Evolutionary conservation across 1,140 invertebrate species (phyloP), one percentile per base, ranked within the genome.

Genomic region (Callitettix versicolor): DNA sequence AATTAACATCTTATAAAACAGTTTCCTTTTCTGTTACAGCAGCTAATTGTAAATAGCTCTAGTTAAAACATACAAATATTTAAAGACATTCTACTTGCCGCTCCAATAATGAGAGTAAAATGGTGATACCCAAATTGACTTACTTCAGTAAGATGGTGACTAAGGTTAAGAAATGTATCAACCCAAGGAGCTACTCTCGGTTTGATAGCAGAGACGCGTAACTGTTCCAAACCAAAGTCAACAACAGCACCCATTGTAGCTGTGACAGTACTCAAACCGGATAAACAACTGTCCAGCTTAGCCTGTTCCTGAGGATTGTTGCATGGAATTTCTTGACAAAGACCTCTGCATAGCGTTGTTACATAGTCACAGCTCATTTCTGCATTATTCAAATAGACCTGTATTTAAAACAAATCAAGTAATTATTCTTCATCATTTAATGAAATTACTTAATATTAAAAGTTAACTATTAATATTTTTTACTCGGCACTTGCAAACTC

Each of bases 341-440:
- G 76, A 56, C 76, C 82, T 60, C 77, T 77, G 63, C 79, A 83
- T 5, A 95, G 68, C 0, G 86, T 85, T 62, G 88, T 87, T 9
- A 93, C 80, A 70, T 92, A 95, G 68, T 96, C 92, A 60, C 84
- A 86, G 57, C 90, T 91, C 5, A 84, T 79, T 69, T 96, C 93
- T n/a, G 89, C 84, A 71, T 96, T 95, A 67, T 95, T 95, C 53
- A 96, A 69, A 64, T 92, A 86, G n/a, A 85, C 81, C 85, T 91
- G 67, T n/a, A n/a, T n/a, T n/a, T n/a, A n/a, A n/a, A n/a, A n/a
- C n/a, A n/a, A n/a, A n/a, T n/a, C n/a, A 20, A 65, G 67, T 62
- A 50, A 50, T 53, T 6, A 22, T 22, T 21, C 17, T 44, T 44
- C 12, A 44, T 18, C n/a, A n/a, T n/a, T n/a, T n/a, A n/a, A n/a